Base-by-base conservation (phyloP, 2,888 invertebrate species). In the Cybosia mesomella region DNA sequence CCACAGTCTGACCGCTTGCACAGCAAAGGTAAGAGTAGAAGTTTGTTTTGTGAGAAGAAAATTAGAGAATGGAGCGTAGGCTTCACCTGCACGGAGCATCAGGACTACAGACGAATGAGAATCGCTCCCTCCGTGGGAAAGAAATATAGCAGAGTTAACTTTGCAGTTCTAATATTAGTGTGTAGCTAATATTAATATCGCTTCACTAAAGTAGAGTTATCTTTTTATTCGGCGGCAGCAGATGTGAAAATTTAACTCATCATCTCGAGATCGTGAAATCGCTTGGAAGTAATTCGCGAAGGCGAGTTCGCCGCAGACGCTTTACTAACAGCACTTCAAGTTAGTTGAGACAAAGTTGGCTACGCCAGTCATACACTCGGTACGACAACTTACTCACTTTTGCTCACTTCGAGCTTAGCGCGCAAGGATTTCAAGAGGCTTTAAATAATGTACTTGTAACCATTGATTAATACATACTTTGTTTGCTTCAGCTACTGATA, bases 241-340 rank as follows among this genome's bases (percentile, higher is more conserved):
- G 85, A 87, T 89, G 88, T 83, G 81, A 76, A 80, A 85, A 85
- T 89, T 88, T 85, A 75, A 89, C 85, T 89, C 88, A 87, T 91
- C 87, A 89, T 90, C 86, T 83, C 77, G 84, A 90, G 84, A 90
- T 90, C 85, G 89, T 79, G 88, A 92, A 93, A 92, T 92, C 89
- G 87, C 84, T 90, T 85, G 91, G 90, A 91, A 92, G 89, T 90
- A 91, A 92, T 89, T 87, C 87, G 89, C 83, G 83, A 85, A 87
- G 88, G 83, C 85, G 85, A 87, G 89, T 86, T 83, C 82, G 83
- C 88, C 89, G 81, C 91, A 90, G 88, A 88, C 89, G 88, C 87
- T 91, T 87, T 89, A 85, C 88, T 88, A 85, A 84, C 85, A 85
- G 83, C 86, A 89, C 91, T 91, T 83, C 83, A 88, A 92, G 88